phyloP scores from a whole-genome alignment of 2,797 vertebrate genomes.

The Podarcis siculus region DNA sequence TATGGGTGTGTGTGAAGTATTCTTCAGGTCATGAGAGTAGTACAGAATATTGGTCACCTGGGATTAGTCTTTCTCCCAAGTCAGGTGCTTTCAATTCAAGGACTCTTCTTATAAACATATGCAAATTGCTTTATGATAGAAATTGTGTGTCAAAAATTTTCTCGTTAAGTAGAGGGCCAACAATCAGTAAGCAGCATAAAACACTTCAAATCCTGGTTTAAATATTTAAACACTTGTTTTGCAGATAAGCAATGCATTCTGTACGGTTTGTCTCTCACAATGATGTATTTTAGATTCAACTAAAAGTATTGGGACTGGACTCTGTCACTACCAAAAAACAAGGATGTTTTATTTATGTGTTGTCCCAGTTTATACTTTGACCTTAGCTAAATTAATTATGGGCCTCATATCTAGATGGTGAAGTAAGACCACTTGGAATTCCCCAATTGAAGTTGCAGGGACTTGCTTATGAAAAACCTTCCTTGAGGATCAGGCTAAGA shows the following conservation, averaged over 20 bases:
- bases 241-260: neutral
- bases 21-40: neutral
- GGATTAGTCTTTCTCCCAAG: slow-evolving; percentile 28
- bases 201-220: slow-evolving; percentile 24
- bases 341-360: neutral
- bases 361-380: neutral
- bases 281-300: slow-evolving; percentile 36
- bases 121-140: slow-evolving; percentile 46
- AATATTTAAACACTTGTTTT: neutral
- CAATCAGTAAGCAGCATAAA: slow-evolving; percentile 12
- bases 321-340: slow-evolving; percentile 32
- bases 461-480: neutral
- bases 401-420: neutral
- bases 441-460: neutral
- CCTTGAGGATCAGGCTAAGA: neutral
- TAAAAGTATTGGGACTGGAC: slow-evolving; percentile 3
- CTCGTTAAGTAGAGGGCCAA: slow-evolving; percentile 42
- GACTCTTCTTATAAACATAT: slow-evolving; percentile 45
- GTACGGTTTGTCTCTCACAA: neutral
- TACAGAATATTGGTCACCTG: slow-evolving; percentile 21
- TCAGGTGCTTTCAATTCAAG: slow-evolving; percentile 18
- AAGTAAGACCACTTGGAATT: neutral
- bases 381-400: neutral
- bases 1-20: slow-evolving; percentile 1
- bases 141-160: slow-evolving; percentile 50